phyloP scores from a whole-genome alignment of 2,888 invertebrate species.

The Euclidia mi region DNA sequence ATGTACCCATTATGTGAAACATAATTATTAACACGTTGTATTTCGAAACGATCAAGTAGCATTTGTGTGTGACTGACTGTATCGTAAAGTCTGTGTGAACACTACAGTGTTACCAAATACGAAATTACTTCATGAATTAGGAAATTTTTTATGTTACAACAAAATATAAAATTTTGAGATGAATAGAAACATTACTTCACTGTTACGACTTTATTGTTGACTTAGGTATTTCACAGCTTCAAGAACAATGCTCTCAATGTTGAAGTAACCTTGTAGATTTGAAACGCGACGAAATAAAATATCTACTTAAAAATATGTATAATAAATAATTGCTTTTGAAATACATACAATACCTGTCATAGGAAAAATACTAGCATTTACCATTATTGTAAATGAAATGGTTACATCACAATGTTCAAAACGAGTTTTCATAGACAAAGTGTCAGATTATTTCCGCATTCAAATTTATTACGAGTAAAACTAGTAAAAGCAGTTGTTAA shows the following conservation, averaged over 20 bases:
- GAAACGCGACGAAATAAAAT: slow-evolving; percentile 11
- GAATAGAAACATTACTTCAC: slow-evolving; percentile 47
- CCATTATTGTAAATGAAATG: background rate
- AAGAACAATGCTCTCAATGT: slow-evolving; percentile 46
- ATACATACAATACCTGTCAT: no score
- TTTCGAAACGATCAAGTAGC: slow-evolving; percentile 4
- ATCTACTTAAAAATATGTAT: background rate
- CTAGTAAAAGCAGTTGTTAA: slow-evolving; percentile 33
- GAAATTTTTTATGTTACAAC: slow-evolving; percentile 34
- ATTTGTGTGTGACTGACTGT: background rate
- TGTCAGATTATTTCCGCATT: slow-evolving; percentile 39
- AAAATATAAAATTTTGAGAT: slow-evolving; percentile 41
- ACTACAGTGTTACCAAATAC: slow-evolving; percentile 31
- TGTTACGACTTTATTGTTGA: slow-evolving; percentile 47
- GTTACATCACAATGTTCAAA: slow-evolving; percentile 17
- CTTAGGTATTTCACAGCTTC: slow-evolving; percentile 46
- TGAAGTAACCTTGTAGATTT: slow-evolving; percentile 37
- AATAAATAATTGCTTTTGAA: no score
- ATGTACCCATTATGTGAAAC: slow-evolving; percentile 4
- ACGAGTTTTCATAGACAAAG: slow-evolving; percentile 30
- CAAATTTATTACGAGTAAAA: slow-evolving; percentile 30
- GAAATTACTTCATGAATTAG: slow-evolving; percentile 33
- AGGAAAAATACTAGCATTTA: background rate
- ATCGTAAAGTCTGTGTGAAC: slow-evolving; percentile 25
- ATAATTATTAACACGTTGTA: slow-evolving; percentile 23